Evolutionary conservation across 2,113 vertebrate species (phyloP).

Genomic region (Trinectes maculatus): DNA sequence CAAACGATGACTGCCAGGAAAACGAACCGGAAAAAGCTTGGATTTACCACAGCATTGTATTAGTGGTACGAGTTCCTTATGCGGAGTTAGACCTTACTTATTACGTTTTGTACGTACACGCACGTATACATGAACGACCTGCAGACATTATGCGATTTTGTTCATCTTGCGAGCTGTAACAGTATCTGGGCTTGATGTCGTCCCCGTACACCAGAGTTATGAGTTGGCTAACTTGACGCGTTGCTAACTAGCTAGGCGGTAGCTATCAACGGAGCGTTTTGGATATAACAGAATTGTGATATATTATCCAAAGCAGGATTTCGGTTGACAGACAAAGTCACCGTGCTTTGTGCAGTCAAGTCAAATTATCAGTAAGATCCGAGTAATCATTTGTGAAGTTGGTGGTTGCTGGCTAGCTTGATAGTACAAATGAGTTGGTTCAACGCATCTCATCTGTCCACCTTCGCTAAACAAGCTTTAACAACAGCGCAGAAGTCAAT

Average conservation of each 20-base stretch:
- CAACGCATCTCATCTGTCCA: slow-evolving; percentile 96
- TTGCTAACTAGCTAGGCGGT: slow-evolving; percentile 39
- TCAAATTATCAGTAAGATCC: neutral
- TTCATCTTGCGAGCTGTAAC: slow-evolving; percentile 27
- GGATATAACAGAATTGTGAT: neutral
- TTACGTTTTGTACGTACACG: too few species aligned
- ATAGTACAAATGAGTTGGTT: slow-evolving; percentile 92
- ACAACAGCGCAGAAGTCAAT: slow-evolving; percentile 98
- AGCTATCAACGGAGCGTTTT: neutral
- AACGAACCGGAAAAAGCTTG: slow-evolving; percentile 6
- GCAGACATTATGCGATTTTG: neutral
- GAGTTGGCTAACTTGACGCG: slow-evolving; percentile 12
- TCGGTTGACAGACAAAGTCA: neutral
- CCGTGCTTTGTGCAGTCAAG: neutral
- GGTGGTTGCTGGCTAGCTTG: slow-evolving; percentile 5
- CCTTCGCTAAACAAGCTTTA: slow-evolving; percentile 97
- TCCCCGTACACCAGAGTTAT: slow-evolving; percentile 14
- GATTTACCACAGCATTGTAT: neutral
- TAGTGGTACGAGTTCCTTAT: neutral
- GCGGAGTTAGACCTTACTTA: too few species aligned
- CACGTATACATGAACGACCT: neutral
- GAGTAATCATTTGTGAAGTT: slow-evolving; percentile 4
- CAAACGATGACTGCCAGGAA: slow-evolving; percentile 60
- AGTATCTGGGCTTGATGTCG: slow-evolving; percentile 6
- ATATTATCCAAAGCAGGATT: neutral